Conservation (phyloP, 1,140 invertebrate genomes). For the Gryon sp. region DNA sequence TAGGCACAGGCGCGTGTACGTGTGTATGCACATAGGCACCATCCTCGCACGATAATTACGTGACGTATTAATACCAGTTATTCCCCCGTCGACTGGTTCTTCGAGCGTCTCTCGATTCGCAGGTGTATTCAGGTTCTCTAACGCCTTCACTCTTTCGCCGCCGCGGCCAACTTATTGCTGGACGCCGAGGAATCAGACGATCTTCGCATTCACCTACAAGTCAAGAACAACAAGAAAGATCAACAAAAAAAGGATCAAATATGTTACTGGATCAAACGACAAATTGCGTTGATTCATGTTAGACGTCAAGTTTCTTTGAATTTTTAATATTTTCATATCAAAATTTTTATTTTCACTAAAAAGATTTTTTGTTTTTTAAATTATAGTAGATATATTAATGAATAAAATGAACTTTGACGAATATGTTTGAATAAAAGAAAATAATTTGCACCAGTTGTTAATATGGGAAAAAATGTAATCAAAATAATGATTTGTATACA, state of each 20-base stretch:
- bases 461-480: no score
- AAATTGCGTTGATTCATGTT: conserved; percentile 18
- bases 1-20: conserved; percentile 33
- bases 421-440: no score
- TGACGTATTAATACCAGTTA: conserved; percentile 78
- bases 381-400: no score
- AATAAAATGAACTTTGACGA: no score
- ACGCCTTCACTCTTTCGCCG: conserved; percentile 62
- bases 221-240: no score
- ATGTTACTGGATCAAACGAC: conserved; percentile 1
- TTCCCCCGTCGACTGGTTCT: conserved; percentile 75
- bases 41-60: conserved; percentile 75
- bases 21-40: conserved; percentile 61
- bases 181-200: conserved; percentile 53
- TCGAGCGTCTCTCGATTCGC: conserved; percentile 70
- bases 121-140: conserved; percentile 73
- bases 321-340: neutral
- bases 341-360: neutral
- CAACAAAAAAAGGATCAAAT: conserved; percentile 18
- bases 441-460: no score
- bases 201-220: conserved; percentile 28
- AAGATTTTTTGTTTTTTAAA: neutral
- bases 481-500: no score
- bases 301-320: neutral
- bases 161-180: conserved; percentile 58